Percentiles rank a stretch among this genome's conserved stretches.
These are phyloP conservation scores for Petrophora chlorosata DNA, from an alignment of 2,888 invertebrate species.

Conservation along the genomic window DNA sequence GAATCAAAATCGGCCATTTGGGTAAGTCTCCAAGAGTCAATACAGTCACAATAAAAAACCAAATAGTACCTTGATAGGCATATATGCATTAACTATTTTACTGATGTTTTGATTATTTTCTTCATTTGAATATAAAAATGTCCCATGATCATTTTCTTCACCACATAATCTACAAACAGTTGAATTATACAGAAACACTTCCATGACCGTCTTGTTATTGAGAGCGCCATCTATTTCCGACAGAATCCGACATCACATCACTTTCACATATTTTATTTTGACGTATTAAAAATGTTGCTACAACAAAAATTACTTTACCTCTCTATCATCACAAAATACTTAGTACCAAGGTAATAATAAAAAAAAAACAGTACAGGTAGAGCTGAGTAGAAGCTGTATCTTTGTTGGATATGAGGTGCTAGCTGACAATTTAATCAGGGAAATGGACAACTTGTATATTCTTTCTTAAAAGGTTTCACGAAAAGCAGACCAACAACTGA, in stretches of 20 bases:
- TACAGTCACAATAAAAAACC: constrained; percentile 66
- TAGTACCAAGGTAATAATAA: no score
- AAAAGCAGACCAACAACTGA: no score
- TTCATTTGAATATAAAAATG: constrained; percentile 84
- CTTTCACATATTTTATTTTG: not conserved
- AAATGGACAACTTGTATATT: no score
- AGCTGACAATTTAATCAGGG: no score
- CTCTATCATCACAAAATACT: no score
- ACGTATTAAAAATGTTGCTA: constrained; percentile 2
- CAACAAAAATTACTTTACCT: no score
- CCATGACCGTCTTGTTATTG: constrained; percentile 59
- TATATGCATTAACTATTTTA: constrained; percentile 87
- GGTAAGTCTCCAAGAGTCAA: constrained; percentile 62
- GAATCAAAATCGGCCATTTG: constrained; percentile 59
- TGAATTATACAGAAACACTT: constrained; percentile 86
- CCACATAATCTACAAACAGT: constrained; percentile 90
- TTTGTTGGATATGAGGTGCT: no score
- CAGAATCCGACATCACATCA: not conserved
- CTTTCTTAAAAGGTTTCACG: no score
- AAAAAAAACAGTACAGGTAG: no score
- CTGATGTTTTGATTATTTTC: constrained; percentile 85
- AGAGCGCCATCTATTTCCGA: constrained; percentile 75
- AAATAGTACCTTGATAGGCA: constrained; percentile 87
- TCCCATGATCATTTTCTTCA: constrained; percentile 88
- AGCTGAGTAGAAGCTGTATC: no score